These are phyloP conservation scores for Ditula angustiorana DNA, from an alignment of 2,888 invertebrate genomes.

Conservation along the genomic window DNA sequence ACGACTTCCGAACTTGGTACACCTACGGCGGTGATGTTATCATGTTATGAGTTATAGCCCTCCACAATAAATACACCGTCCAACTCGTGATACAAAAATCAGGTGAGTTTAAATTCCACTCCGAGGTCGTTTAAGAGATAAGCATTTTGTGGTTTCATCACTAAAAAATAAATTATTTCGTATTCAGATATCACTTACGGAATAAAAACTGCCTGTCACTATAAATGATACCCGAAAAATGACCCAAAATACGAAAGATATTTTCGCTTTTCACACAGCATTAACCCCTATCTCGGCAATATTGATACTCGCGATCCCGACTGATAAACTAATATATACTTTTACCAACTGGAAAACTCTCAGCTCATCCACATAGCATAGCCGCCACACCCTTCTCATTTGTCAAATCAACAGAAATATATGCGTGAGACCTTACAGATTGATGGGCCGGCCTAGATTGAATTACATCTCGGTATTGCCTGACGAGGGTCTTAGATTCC, in stretches of 20 bases:
- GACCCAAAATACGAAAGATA: not conserved
- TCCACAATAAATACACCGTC: constrained; percentile 34
- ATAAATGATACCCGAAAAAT: not conserved
- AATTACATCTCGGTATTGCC: constrained; percentile 81
- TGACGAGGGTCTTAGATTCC: constrained; percentile 82
- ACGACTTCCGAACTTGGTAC: constrained; percentile 50
- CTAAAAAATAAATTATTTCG: not conserved
- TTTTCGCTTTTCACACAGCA: constrained; percentile 39
- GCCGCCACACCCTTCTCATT: constrained; percentile 81
- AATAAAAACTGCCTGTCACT: not conserved
- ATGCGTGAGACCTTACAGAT: constrained; percentile 84
- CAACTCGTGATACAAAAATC: constrained; percentile 38
- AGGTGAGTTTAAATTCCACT: constrained; percentile 13
- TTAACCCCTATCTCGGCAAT: constrained; percentile 38
- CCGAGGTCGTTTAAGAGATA: constrained; percentile 1
- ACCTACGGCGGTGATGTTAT: constrained; percentile 40
- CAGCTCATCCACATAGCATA: constrained; percentile 62
- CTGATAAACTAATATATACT: constrained; percentile 58
- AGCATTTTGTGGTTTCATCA: not conserved
- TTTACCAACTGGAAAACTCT: constrained; percentile 59
- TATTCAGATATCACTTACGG: not conserved
- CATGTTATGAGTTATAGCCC: constrained; percentile 40
- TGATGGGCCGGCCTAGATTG: constrained; percentile 84
- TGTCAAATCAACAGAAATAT: constrained; percentile 86
- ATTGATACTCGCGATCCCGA: constrained; percentile 48